Percentiles rank a stretch among this genome's conserved stretches.
Evolutionary conservation across 2,797 vertebrate species (phyloP).

Genomic region (Pseudochromis fuscus): DNA sequence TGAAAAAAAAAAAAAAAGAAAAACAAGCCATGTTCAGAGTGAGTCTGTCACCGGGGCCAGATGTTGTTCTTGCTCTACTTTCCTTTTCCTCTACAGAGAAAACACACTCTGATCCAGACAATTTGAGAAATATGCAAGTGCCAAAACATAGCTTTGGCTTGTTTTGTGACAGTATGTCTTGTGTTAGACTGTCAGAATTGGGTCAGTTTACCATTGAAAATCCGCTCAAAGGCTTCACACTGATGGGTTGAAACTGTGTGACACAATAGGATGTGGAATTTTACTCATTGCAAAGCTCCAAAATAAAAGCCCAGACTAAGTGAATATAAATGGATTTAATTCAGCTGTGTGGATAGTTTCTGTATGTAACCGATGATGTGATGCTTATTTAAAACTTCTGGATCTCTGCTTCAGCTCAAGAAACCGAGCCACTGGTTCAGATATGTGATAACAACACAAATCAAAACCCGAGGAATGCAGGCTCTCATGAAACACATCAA

Average conservation of each 20-base stretch:
- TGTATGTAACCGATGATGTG: background rate
- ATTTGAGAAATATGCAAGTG: slow-evolving; percentile 67
- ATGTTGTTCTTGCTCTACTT: slow-evolving; percentile 79
- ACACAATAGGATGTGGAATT: slow-evolving; percentile 42
- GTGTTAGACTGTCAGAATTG: slow-evolving; percentile 74
- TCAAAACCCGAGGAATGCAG: no score
- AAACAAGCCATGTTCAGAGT: slow-evolving; percentile 45
- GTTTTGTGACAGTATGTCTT: slow-evolving; percentile 63
- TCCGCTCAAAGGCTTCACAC: slow-evolving; percentile 40
- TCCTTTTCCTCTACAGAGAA: slow-evolving; percentile 68
- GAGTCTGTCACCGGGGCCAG: slow-evolving; percentile 70
- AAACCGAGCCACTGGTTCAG: no score
- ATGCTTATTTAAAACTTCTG: background rate
- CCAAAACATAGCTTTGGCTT: slow-evolving; percentile 67
- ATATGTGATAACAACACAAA: no score
- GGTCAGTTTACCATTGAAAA: slow-evolving; percentile 71
- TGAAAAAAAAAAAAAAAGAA: slow-evolving; percentile 19
- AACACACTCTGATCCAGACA: slow-evolving; percentile 71
- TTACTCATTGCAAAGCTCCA: slow-evolving; percentile 6
- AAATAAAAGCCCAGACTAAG: slow-evolving; percentile 20
- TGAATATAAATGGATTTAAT: background rate
- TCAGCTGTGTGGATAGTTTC: background rate
- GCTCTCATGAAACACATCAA: no score
- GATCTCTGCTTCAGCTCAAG: no score
- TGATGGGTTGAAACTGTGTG: slow-evolving; percentile 43